Base-by-base conservation (phyloP, 2,113 vertebrate genomes). In the Cavia porcellus region DNA sequence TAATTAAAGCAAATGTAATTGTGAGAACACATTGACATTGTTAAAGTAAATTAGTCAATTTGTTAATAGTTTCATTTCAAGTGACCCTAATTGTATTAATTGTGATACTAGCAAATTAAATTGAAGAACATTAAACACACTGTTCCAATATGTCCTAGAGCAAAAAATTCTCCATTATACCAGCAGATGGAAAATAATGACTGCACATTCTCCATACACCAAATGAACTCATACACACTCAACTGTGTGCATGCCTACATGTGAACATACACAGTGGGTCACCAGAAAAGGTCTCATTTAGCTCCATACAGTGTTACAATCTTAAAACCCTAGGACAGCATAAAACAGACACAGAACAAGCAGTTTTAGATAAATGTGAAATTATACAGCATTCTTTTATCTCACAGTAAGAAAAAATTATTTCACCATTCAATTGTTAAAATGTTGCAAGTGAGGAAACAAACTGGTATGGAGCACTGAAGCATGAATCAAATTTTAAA, bases 61-160 rank as follows among this genome's bases (percentile, higher is more conserved):
- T 87, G 97, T 98, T 99, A 98, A 98, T 98, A 98, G 97, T 98
- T 98, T 98, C 97, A 98, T 98, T 99, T 98, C 97, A 97, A 98
- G 97, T 98, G 98, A 99, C 98, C 98, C 98, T 98, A 98, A 98
- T 96, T 98, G 98, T 99, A 98, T 99, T 99, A 98, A 98, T 98
- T 98, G 98, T 98, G 98, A 98, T 98, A 98, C 96, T 97, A 98
- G 97, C 66, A 98, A 98, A 98, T 98, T 98, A 98, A 98, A 98
- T 98, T 98, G 98, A 98, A 98, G 97, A 98, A 97, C 97, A 99
- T 98, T 98, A 99, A 99, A 98, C 97, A 98, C 97, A 99, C 97
- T 98, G 97, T 98, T 98, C 97, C 97, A 97, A 96, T 97, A 97
- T 98, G 92, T 98, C 98, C 98, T 98, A 97, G 94, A 98, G 98